Base-by-base conservation (phyloP, 2,797 vertebrate genomes). In the Alca torda region DNA sequence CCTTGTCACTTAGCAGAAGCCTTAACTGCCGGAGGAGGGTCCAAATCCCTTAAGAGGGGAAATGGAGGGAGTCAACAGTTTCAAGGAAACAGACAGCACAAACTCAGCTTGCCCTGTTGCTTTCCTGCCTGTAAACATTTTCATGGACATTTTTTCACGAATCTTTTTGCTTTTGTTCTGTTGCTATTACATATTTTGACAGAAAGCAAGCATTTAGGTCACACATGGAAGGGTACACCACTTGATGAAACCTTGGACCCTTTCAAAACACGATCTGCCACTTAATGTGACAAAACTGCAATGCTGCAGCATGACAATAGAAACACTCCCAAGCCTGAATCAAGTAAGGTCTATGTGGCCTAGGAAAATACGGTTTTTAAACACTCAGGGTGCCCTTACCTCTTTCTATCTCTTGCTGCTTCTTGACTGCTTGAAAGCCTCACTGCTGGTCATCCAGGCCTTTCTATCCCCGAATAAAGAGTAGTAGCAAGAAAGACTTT, bases 201-300 rank as follows among this genome's bases (percentile, higher is more conserved):
- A 54, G 45, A 57, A 93, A 72, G 7, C 11, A 77, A 68, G 2
- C 6, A 19, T 45, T 84, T 63, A n/a, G 9, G 45, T 70, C 33
- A 39, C 14, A 50, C 11, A 31, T 1, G 31, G 31, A 72, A 74
- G 9, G 6, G 2, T 43, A 48, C 1, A 7, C 6, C 5, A 12
- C 8, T 35, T 60, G 53, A 21, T 39, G 11, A 87, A 69, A 84
- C 18, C 14, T 16, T 73, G 39, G 9, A 59, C 14, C 5, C 3
- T 85, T 87, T 85, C 8, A 11, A 89, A 91, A 61, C 8, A 50
- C 14, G 24, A 3, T 61, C 21, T 2, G 0, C 24, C 10, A 26
- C 16, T 43, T 70, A 57, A 18, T 54, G 12, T 35, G 43, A 43
- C 50, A 70, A 81, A 84, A 46, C 6, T 39, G 3, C 20, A 87